A percentile compares a stretch with the other conserved stretches of the same genome.
These are phyloP conservation scores for Pseudobourletiella spinata DNA, from an alignment of 1,140 invertebrate species.

Conservation along the genomic window DNA sequence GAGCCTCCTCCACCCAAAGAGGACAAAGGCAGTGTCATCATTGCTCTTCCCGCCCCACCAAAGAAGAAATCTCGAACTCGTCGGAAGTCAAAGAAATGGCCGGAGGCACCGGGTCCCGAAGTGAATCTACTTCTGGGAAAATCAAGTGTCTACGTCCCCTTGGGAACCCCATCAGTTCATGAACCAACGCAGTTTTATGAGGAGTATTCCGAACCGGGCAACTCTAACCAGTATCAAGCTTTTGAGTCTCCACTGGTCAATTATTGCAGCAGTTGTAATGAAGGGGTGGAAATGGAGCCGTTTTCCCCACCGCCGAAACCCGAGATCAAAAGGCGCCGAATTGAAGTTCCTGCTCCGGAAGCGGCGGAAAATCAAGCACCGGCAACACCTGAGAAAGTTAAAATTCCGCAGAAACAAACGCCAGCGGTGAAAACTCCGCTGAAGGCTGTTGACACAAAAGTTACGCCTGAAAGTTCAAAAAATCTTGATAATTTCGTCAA, in stretches of 20 bases:
- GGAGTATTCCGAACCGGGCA: constrained; percentile 9
- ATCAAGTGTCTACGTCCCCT: constrained; percentile 28
- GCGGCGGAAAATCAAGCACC: not conserved
- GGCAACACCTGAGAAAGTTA: constrained; percentile 2
- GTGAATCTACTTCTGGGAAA: constrained; percentile 1
- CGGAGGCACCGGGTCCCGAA: not conserved
- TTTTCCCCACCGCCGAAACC: constrained; percentile 29
- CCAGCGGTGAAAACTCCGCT: constrained; percentile 8
- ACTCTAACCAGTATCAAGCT: constrained; percentile 9
- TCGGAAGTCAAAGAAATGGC: not conserved
- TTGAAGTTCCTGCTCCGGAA: not conserved
- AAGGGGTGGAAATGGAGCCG: constrained; percentile 13
- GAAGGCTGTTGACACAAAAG: no score
- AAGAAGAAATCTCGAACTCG: not conserved
- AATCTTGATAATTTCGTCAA: not conserved
- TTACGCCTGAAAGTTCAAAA: not conserved
- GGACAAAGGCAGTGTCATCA: no score
- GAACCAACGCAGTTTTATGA: constrained; percentile 23
- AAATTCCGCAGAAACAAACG: constrained; percentile 7
- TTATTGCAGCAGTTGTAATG: constrained; percentile 11
- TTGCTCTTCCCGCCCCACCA: not conserved
- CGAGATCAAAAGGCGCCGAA: not conserved
- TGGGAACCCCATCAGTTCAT: constrained; percentile 15
- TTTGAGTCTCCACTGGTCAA: constrained; percentile 30
- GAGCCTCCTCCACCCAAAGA: no score